Percentiles rank a stretch among this genome's conserved stretches.
Conservation (phyloP, 1,140 invertebrate species). For the Macrosteles quadrilineatus region DNA sequence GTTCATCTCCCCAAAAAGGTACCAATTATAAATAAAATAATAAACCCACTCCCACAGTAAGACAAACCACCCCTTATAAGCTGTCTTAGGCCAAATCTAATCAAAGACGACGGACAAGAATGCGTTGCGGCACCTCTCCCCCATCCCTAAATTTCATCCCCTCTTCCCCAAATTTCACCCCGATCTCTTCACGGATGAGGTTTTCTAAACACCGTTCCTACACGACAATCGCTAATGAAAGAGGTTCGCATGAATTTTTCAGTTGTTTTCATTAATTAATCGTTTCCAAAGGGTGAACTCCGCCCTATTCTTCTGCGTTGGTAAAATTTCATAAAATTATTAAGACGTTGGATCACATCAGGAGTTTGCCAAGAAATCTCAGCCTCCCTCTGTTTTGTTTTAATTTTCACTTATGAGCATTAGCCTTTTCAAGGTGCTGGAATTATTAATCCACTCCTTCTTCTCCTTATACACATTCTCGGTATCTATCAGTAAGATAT, state of each 20-base stretch:
- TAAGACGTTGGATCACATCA: slow-evolving; percentile 14
- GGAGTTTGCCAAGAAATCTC: slow-evolving; percentile 10
- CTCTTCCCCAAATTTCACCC: too few species aligned
- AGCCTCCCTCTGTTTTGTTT: slow-evolving; percentile 23
- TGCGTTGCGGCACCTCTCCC: neutral
- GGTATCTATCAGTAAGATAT: too few species aligned
- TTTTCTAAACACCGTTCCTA: neutral
- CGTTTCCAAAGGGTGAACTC: neutral
- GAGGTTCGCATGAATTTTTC: slow-evolving; percentile 20
- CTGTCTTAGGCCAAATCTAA: slow-evolving; percentile 4
- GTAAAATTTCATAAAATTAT: slow-evolving; percentile 29
- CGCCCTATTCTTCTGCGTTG: slow-evolving; percentile 18
- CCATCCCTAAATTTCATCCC: too few species aligned
- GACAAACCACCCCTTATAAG: neutral
- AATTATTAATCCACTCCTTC: neutral
- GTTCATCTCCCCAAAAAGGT: too few species aligned
- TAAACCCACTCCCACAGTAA: neutral
- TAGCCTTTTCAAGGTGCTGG: neutral
- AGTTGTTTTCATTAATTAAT: slow-evolving; percentile 28
- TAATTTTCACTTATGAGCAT: slow-evolving; percentile 23
- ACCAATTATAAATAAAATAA: too few species aligned
- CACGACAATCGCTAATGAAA: slow-evolving; percentile 13
- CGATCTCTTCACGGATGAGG: slow-evolving; percentile 3
- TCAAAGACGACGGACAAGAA: slow-evolving; percentile 3
- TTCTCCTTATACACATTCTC: neutral